Conservation (phyloP, 2,888 invertebrate species). For the Hirtodrosophila histrioides region DNA sequence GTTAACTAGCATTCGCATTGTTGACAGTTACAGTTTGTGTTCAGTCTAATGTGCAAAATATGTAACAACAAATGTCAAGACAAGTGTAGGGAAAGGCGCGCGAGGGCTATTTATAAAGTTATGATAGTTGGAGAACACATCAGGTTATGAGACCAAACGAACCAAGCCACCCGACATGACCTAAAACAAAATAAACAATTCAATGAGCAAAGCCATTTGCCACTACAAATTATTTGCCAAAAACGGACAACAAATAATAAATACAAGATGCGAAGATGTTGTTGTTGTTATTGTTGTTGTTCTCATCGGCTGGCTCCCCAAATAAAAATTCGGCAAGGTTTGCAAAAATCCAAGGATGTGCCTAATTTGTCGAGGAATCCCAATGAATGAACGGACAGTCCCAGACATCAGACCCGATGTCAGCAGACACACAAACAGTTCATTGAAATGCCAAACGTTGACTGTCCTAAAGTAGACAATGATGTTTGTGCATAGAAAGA, state of each 20-base stretch:
- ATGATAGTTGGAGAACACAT: too few relatives aligned
- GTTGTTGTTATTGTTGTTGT: constrained; percentile 45
- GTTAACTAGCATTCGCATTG: constrained; percentile 53
- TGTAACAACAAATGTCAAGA: constrained; percentile 47
- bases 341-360: constrained; percentile 62
- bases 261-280: constrained; percentile 39
- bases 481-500: constrained; percentile 21
- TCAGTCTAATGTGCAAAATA: constrained; percentile 55
- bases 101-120: constrained; percentile 37
- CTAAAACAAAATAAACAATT: constrained; percentile 39
- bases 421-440: constrained; percentile 43
- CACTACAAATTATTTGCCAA: constrained; percentile 56
- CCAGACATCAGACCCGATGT: constrained; percentile 8
- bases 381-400: constrained; percentile 25
- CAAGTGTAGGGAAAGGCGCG: constrained; percentile 4
- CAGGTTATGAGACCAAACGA: not conserved
- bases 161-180: constrained; percentile 1
- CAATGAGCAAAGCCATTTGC: constrained; percentile 49
- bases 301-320: constrained; percentile 14
- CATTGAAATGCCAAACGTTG: constrained; percentile 69
- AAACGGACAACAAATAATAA: constrained; percentile 59
- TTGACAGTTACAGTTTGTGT: constrained; percentile 53
- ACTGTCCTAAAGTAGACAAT: constrained; percentile 36
- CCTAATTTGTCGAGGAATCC: constrained; percentile 58
- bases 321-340: constrained; percentile 71